Base-by-base conservation (phyloP, 2,797 vertebrate genomes). In the Nyctalus aviator region DNA sequence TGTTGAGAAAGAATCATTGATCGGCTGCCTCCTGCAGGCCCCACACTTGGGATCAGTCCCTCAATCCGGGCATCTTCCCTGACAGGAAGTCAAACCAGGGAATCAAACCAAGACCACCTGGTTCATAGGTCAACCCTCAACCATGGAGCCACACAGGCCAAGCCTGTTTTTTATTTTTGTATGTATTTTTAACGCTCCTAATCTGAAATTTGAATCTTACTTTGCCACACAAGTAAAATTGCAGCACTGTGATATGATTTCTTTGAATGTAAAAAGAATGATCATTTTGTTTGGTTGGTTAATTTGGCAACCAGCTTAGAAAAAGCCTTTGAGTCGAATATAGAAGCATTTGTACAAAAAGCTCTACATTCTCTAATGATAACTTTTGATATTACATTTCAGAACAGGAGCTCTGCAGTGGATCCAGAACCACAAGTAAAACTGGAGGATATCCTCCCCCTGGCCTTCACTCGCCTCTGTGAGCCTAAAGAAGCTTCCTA, bases 401-500 rank as follows among this genome's bases (percentile, higher is more conserved):
- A 98, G 98, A 98, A 96, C 94, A 98, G 97, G 82, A 96, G 96
- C 66, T 97, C 94, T 0, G 17, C 97, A 23, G 89, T 53, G 0
- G 89, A 97, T 21, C 41, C 98, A 21, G 98, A 99, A 90, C 99
- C 99, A 90, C 98, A 98, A 41, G 99, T 99, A 86, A 98, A 99
- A 89, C 98, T 99, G 97, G 99, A 99, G 94, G 99, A 99, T 4
- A 97, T 99, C 82, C 98, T 99, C 95, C 99, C 99, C 0, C 97
- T 99, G 98, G 99, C 99, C 95, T 99, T 99, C 97, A 99, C 99
- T 55, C 99, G 99, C 90, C 99, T 99, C 66, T 99, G 99, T 96
- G 99, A 99, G 97, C 99, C 99, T 64, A 99, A 99, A 97, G 99
- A 99, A 98, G 99, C 99, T 11, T 99, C 99, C 2, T 99, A 99